Base-by-base conservation (phyloP, 2,113 vertebrate genomes). In the Chroicocephalus ridibundus region DNA sequence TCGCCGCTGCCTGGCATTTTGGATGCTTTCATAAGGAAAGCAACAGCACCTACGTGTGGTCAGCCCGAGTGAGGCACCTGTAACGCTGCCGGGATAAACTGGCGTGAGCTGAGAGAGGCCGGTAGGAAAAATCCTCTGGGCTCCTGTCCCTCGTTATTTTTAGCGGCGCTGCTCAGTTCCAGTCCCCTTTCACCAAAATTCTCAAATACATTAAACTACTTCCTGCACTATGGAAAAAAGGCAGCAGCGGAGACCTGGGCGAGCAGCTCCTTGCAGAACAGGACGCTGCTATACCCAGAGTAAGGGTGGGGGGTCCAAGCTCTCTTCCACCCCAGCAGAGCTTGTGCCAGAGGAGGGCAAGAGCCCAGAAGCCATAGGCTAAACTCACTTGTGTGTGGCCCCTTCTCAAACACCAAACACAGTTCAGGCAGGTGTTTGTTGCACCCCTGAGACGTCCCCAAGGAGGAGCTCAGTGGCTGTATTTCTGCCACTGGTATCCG, bases 311-410 rank as follows among this genome's bases (percentile, higher is more conserved):
- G 44, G 44, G 5, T 15, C 29, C 7, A 2, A 57, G n/a, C 5
- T 14, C 36, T 27, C 20, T 22, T 13, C 1, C 9, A 14, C 27
- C 54, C 58, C 4, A 10, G 34, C 32, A 31, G n/a, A 55, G 8
- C 32, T 29, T 15, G 10, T 51, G 75, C 40, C 40, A 4, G 24
- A n/a, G 70, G 29, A 40, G n/a, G 54, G 49, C 3, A 10, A 4
- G 20, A 38, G 15, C 64, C 52, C 32, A 12, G 20, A 46, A 46
- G 16, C 29, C 15, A 3, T 1, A n/a, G 42, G 17, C 38, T 20
- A 5, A 6, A 2, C 6, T 6, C 9, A 0, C 8, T 13, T 0
- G 0, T 1, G 5, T 5, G 1, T 11, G 20, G 26, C 34, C 11
- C 24, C 19, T 19, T 27, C 17, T 15, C 10, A 9, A 29, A 18